Evolutionary conservation across 92 coral and sea anemone species (phyloP), one percentile per base, ranked within the genome.

Genomic region (Scolanthus callimorphus): DNA sequence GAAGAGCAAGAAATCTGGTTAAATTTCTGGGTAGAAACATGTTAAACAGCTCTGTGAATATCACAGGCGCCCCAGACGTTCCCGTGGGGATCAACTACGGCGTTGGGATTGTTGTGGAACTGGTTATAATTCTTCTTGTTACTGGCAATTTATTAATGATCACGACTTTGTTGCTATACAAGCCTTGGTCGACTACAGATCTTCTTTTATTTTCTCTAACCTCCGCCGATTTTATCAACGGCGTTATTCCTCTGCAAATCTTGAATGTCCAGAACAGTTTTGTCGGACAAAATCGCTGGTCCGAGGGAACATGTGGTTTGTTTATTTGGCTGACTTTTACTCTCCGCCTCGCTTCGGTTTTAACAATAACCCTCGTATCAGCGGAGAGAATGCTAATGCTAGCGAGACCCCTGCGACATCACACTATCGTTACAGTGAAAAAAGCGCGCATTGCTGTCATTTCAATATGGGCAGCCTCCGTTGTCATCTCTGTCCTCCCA

Each of bases 341-440:
- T 8, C 79, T 92, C 22, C 89, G 98, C 29, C 72, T 92, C 60
- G 88, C 96, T 21, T 92, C 98, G 1, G 89, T 92, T 51, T 81
- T 79, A 70, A 92, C 98, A 20, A 86, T 92, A 45, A 80, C 98
- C 11, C 78, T 88, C 28, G 88, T 92, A 79, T 82, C 96, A 23
- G 72, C 65, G 34, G 96, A 92, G 24, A 51, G 91, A 57, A 81
- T 84, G 46, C 29, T 89, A 24, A 65, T 92, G 76, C 56, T 92
- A 34, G 72, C 91, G 8, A 63, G 85, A 17, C 98, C 98, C 2
- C 51, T 92, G 13, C 78, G 57, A n/a, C 89, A 88, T 39, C 80
- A 84, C 51, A 79, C 90, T 25, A 76, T 79, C 19, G 76, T 92
- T 3, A 92, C 98, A 3, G 50, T 68, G 4, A 66, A 70, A 10